A percentile compares a stretch with the other conserved stretches of the same genome.
These are phyloP conservation scores for Carpatolechia fugitivella DNA, from an alignment of 2,888 invertebrate genomes.

Conservation along the genomic window DNA sequence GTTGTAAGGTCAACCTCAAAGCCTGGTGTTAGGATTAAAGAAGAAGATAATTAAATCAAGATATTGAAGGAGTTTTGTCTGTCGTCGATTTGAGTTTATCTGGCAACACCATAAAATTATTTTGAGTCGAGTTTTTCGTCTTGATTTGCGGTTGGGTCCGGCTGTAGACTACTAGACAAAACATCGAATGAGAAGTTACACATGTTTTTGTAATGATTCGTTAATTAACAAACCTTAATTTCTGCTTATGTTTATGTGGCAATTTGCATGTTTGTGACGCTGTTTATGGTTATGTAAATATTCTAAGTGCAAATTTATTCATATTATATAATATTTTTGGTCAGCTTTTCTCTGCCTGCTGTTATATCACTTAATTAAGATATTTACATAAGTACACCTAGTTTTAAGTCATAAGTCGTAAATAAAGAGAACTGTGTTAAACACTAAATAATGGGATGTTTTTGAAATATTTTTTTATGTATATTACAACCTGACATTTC, in stretches of 20 bases:
- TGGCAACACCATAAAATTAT: not conserved
- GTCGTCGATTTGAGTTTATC: not conserved
- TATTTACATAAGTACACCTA: no score
- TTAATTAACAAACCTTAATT: not conserved
- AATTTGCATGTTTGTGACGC: not conserved
- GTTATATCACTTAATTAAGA: no score
- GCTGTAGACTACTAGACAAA: not conserved
- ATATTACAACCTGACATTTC: no score
- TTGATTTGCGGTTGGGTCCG: slow-evolving; percentile 4
- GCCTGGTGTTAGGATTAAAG: no score
- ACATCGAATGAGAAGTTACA: not conserved
- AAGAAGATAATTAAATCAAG: no score
- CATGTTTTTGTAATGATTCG: not conserved
- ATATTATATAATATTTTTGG: no score
- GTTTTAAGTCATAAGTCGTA: not conserved
- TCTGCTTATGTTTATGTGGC: not conserved
- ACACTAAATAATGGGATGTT: no score
- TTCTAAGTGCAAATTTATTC: not conserved
- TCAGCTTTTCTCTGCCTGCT: no score
- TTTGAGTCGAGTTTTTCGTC: not conserved
- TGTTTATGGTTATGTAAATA: not conserved
- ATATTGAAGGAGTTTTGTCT: no score
- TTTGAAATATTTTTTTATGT: no score
- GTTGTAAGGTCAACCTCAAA: no score
- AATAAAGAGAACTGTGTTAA: no score